Evolutionary conservation across 2,888 invertebrate genomes (phyloP).

Genomic region (Chirona hameri): DNA sequence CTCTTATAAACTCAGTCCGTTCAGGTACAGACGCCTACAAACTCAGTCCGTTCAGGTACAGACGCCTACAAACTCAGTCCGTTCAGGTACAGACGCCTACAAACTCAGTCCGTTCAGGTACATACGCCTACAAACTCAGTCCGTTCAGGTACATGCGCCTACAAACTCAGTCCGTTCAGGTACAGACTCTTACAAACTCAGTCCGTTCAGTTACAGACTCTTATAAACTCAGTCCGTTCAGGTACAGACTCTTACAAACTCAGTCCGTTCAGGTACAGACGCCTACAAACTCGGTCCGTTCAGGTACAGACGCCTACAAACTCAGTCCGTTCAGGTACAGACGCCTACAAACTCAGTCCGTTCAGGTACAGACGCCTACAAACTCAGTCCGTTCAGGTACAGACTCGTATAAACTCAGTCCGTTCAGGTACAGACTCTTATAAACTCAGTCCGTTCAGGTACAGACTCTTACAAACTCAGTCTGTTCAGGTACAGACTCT

Average conservation of each 20-base stretch:
- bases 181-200: slow-evolving; percentile 31
- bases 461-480: slow-evolving; percentile 32
- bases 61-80: slow-evolving; percentile 33
- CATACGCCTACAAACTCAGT: slow-evolving; percentile 33
- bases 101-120: slow-evolving; percentile 31
- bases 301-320: slow-evolving; percentile 30
- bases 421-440: slow-evolving; percentile 32
- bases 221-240: slow-evolving; percentile 32
- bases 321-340: slow-evolving; percentile 32
- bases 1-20: slow-evolving; percentile 33
- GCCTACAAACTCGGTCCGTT: slow-evolving; percentile 33
- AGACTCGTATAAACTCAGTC: slow-evolving; percentile 33
- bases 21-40: slow-evolving; percentile 31
- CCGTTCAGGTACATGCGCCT: slow-evolving; percentile 32
- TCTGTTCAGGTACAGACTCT: slow-evolving; percentile 31
- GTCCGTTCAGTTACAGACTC: slow-evolving; percentile 32
- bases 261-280: slow-evolving; percentile 31
- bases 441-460: slow-evolving; percentile 31
- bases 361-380: slow-evolving; percentile 32
- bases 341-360: slow-evolving; percentile 33
- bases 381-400: slow-evolving; percentile 31
- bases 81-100: slow-evolving; percentile 31
- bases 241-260: slow-evolving; percentile 31
- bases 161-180: slow-evolving; percentile 32
- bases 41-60: slow-evolving; percentile 31